These are phyloP conservation scores for Zoanthus sansibaricus DNA, from an alignment of 92 coral and sea anemone species.

Conservation along the genomic window DNA sequence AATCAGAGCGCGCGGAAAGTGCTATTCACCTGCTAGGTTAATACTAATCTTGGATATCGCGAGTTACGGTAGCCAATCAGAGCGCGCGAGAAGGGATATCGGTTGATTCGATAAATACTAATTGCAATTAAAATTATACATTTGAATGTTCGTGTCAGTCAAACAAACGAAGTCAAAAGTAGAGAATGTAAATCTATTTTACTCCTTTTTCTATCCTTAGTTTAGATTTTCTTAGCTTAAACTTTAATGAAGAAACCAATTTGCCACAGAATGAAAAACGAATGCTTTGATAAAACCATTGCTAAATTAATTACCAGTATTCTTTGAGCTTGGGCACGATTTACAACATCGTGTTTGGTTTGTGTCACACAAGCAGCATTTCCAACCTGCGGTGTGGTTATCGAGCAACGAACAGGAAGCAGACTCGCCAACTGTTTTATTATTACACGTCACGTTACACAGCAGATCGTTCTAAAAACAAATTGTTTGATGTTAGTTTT, in stretches of 20 bases:
- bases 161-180: too few species aligned
- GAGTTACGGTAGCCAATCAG: too few species aligned
- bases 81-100: too few species aligned
- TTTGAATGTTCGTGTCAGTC: too few species aligned
- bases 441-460: background rate
- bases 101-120: too few species aligned
- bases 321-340: conserved; percentile 36
- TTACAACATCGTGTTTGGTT: conserved; percentile 67
- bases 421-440: background rate
- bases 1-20: too few species aligned
- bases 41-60: too few species aligned
- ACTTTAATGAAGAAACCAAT: background rate
- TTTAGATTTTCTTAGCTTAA: background rate
- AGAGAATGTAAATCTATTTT: too few species aligned
- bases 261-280: background rate
- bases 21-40: too few species aligned
- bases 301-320: background rate
- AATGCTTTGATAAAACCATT: background rate
- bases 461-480: conserved; percentile 1
- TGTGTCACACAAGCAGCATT: conserved; percentile 66
- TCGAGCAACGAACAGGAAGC: background rate
- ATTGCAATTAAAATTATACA: too few species aligned
- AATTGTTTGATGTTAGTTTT: background rate
- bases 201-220: background rate
- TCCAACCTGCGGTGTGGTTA: conserved; percentile 37